phyloP scores from a whole-genome alignment of 2,888 invertebrate genomes.

The Drosophila suboccidentalis region DNA sequence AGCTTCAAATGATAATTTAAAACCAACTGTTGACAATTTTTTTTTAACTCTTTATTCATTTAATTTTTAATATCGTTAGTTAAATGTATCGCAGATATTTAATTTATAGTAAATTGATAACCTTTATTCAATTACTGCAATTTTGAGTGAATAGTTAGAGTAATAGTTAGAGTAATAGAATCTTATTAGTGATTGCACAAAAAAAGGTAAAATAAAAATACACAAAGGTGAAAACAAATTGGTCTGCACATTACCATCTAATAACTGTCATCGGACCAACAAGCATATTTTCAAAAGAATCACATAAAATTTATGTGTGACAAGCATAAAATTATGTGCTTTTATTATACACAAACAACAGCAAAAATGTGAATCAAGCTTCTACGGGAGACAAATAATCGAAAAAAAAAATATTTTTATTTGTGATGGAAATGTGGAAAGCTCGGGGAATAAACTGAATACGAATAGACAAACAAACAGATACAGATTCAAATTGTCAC shows the following conservation, averaged over 20 bases:
- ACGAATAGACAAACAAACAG: slow-evolving; percentile 17
- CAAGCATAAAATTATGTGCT: slow-evolving; percentile 15
- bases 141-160: neutral
- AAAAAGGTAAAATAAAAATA: neutral
- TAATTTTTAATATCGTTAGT: too few species aligned
- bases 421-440: neutral
- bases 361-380: slow-evolving; percentile 6
- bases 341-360: slow-evolving; percentile 14
- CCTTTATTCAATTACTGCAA: neutral
- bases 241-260: neutral
- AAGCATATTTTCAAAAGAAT: neutral
- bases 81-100: too few species aligned
- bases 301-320: slow-evolving; percentile 2
- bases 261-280: neutral
- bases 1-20: too few species aligned
- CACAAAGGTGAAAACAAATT: neutral
- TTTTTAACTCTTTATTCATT: too few species aligned
- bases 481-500: slow-evolving; percentile 22
- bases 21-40: too few species aligned
- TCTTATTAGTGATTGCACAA: too few species aligned
- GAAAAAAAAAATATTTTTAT: slow-evolving; percentile 12
- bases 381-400: neutral
- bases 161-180: too few species aligned
- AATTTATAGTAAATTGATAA: neutral
- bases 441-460: slow-evolving; percentile 6